Evolutionary conservation across 2,888 invertebrate species (phyloP).

Genomic region (Cephus pygmeus): DNA sequence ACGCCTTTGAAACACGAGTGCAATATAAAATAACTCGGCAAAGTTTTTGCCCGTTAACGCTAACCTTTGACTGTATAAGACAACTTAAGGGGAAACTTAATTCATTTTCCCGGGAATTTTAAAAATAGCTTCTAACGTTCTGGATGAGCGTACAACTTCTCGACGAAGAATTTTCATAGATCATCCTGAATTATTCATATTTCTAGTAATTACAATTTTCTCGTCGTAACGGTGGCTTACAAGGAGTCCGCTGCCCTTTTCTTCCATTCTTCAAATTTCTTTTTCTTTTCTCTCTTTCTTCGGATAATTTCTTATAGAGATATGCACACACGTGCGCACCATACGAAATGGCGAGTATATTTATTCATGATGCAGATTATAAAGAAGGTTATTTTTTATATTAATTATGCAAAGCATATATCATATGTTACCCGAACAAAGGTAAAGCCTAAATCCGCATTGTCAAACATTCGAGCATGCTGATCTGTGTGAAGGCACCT

Average conservation of each 20-base stretch:
- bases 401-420: not conserved
- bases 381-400: not conserved
- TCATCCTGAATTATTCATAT: conserved; percentile 33
- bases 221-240: not conserved
- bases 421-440: not conserved
- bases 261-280: too few relatives aligned
- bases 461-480: not conserved
- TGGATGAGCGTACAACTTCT: not conserved
- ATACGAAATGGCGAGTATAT: not conserved
- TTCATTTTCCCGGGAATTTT: conserved; percentile 21
- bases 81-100: conserved; percentile 21
- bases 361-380: not conserved
- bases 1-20: conserved; percentile 1
- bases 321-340: not conserved
- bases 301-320: not conserved
- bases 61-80: not conserved
- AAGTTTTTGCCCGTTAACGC: not conserved
- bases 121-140: conserved; percentile 17
- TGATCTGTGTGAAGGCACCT: not conserved
- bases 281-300: not conserved
- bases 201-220: conserved; percentile 30
- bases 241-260: not conserved
- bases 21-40: conserved; percentile 3
- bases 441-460: not conserved
- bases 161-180: conserved; percentile 2